Conservation (phyloP, 2,888 invertebrate genomes). For the Drosophila setosimentum region DNA sequence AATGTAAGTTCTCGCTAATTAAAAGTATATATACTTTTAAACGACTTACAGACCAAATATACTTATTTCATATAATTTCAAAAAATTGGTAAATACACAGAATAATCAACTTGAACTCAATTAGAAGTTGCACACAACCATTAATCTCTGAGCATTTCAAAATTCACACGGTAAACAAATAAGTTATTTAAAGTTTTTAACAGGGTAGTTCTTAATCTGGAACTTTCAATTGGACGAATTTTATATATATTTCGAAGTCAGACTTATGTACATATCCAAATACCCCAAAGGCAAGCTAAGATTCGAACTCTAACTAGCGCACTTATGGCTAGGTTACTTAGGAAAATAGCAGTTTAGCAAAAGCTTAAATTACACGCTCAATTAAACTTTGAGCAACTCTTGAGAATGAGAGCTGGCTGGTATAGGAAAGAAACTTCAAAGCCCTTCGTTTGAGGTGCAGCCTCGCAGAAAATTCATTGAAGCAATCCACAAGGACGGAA, state of each 20-base stretch:
- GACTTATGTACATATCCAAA: neutral
- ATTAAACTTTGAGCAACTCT: constrained; percentile 76
- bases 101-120: neutral
- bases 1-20: neutral
- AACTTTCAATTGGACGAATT: neutral
- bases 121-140: neutral
- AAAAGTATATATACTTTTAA: neutral
- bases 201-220: neutral
- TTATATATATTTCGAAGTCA: neutral
- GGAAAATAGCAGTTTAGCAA: constrained; percentile 71
- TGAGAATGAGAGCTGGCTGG: constrained; percentile 24
- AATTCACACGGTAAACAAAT: neutral
- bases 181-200: neutral
- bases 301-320: constrained; percentile 39
- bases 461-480: constrained; percentile 75
- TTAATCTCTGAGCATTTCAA: neutral
- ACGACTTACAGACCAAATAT: neutral
- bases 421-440: constrained; percentile 68
- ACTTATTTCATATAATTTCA: neutral
- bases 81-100: neutral
- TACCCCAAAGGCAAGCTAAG: constrained; percentile 4
- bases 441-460: constrained; percentile 75
- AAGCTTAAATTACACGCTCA: constrained; percentile 79
- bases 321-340: constrained; percentile 60
- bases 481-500: constrained; percentile 49